Evolutionary conservation across 1,140 invertebrate genomes (phyloP).

Genomic region (Eupeodes corollae): DNA sequence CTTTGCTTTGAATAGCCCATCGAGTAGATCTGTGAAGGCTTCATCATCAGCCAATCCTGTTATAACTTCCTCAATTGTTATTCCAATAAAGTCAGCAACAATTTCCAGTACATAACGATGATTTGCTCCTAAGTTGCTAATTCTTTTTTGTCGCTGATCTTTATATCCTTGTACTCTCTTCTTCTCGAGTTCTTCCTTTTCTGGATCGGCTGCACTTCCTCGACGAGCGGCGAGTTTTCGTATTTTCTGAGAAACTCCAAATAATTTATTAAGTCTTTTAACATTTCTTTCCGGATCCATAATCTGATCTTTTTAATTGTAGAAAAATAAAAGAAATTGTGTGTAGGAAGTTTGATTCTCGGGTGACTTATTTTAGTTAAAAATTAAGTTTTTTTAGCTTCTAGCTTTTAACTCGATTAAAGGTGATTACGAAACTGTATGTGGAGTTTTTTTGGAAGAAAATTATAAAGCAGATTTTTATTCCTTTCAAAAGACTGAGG

Average conservation of each 20-base stretch:
- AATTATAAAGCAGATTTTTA: no score
- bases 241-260: constrained; percentile 24
- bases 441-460: no score
- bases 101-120: constrained; percentile 53
- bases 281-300: constrained; percentile 24
- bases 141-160: constrained; percentile 19
- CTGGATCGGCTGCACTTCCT: constrained; percentile 20
- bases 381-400: no score
- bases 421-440: no score
- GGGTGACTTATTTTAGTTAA: no score
- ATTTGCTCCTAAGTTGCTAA: constrained; percentile 32
- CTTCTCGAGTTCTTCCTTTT: constrained; percentile 17
- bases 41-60: constrained; percentile 53
- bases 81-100: constrained; percentile 42
- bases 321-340: no score
- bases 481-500: no score
- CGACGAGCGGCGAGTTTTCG: constrained; percentile 16
- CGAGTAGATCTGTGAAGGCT: constrained; percentile 45
- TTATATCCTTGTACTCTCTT: constrained; percentile 15
- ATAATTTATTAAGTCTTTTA: constrained; percentile 16
- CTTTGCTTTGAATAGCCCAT: constrained; percentile 40
- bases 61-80: constrained; percentile 44
- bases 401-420: no score
- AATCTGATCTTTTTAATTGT: no score
- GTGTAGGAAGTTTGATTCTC: no score